phyloP scores from a whole-genome alignment of 2,888 invertebrate genomes.

The Drosophila mimetica region DNA sequence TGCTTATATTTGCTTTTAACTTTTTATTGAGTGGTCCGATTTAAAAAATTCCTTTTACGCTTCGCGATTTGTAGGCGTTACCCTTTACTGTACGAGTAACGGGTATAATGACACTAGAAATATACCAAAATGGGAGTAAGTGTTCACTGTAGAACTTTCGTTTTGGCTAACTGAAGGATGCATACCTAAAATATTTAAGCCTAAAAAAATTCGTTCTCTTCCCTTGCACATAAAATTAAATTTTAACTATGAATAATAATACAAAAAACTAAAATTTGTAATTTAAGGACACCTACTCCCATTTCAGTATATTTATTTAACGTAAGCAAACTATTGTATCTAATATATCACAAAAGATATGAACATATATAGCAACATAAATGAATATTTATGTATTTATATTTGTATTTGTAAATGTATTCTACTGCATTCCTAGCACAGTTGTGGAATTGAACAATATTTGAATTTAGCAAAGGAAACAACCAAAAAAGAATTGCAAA shows the following conservation, averaged over 20 bases:
- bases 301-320: neutral
- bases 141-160: neutral
- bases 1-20: too few species aligned
- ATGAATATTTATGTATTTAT: slow-evolving; percentile 9
- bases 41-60: too few species aligned
- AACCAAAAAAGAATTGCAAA: slow-evolving; percentile 21
- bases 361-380: slow-evolving; percentile 6
- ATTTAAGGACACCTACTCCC: neutral
- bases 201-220: neutral
- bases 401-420: slow-evolving; percentile 55
- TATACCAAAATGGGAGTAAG: neutral
- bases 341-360: slow-evolving; percentile 10
- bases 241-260: neutral
- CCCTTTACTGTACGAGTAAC: too few species aligned
- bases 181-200: neutral
- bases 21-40: too few species aligned
- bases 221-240: neutral
- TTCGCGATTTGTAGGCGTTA: too few species aligned
- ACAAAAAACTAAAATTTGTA: too few species aligned
- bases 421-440: slow-evolving; percentile 79
- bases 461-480: slow-evolving; percentile 50
- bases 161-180: neutral
- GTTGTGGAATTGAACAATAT: slow-evolving; percentile 76
- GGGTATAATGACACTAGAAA: neutral
- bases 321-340: slow-evolving; percentile 6